Percentiles rank a stretch among this genome's conserved stretches.
Evolutionary conservation across 2,797 vertebrate species (phyloP).

Genomic region (Synanceia verrucosa): DNA sequence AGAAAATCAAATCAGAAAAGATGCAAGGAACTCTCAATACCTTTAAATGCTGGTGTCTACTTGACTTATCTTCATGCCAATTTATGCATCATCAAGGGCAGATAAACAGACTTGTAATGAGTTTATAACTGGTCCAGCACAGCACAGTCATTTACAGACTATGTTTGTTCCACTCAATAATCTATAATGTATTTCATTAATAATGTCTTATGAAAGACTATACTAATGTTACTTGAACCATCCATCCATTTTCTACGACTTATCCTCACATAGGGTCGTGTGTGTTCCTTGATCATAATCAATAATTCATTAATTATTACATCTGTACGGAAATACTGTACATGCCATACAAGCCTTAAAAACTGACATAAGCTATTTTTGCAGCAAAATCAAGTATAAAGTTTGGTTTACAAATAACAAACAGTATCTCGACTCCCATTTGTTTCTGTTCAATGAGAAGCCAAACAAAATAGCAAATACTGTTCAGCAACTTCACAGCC

Average conservation of each 20-base stretch:
- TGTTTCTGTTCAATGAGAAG: background rate
- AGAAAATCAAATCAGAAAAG: conserved; percentile 15
- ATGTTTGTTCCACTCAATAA: background rate
- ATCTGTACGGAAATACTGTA: background rate
- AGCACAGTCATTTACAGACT: background rate
- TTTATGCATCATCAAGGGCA: conserved; percentile 16
- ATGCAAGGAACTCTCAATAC: background rate
- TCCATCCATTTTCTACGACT: no score
- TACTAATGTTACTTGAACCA: no score
- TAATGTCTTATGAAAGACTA: background rate
- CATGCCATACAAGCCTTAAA: background rate
- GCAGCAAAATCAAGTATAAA: background rate
- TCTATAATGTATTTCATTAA: background rate
- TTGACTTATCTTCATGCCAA: conserved; percentile 1
- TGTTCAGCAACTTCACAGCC: background rate
- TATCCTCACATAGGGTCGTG: no score
- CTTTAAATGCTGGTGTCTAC: conserved; percentile 8
- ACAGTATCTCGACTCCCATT: background rate
- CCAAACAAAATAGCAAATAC: background rate
- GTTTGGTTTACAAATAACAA: background rate
- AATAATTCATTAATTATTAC: background rate
- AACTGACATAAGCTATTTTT: background rate
- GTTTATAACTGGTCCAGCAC: background rate
- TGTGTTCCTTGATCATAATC: background rate
- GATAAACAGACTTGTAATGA: background rate